Evolutionary conservation across 2,113 vertebrate species (phyloP).

Genomic region (Aspidoscelis tigris): DNA sequence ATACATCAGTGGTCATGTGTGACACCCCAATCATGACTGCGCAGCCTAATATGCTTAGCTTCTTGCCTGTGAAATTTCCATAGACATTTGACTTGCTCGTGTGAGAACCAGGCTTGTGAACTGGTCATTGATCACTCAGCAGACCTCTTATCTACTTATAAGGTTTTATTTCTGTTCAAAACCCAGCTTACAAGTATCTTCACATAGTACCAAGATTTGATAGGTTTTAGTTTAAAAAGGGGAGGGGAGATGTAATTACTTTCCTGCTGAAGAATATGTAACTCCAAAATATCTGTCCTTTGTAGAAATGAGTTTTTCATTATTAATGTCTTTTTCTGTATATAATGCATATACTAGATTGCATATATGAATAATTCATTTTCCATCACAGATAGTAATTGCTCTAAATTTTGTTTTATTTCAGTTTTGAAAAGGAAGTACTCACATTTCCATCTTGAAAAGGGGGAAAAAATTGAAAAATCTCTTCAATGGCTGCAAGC

Average conservation of each 20-base stretch:
- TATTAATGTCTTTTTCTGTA: slow-evolving; percentile 30
- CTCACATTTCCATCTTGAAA: slow-evolving; percentile 4
- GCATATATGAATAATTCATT: not conserved
- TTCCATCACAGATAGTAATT: slow-evolving; percentile 31
- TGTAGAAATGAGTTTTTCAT: slow-evolving; percentile 43
- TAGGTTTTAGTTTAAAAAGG: not conserved
- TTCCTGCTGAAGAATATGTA: slow-evolving; percentile 15
- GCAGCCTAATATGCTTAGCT: no score
- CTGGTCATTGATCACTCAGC: no score
- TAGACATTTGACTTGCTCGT: no score
- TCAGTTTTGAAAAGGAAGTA: slow-evolving; percentile 41
- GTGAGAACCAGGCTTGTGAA: no score
- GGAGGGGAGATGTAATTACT: slow-evolving; percentile 30
- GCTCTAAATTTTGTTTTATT: slow-evolving; percentile 30
- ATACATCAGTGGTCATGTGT: no score
- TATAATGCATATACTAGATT: slow-evolving; percentile 36
- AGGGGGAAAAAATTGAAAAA: not conserved
- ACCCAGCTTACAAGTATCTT: not conserved
- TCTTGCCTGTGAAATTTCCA: no score
- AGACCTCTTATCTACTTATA: no score
- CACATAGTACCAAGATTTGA: not conserved
- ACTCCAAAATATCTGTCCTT: slow-evolving; percentile 7
- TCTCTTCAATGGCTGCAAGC: not conserved
- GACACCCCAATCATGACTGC: no score
- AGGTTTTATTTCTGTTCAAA: slow-evolving; percentile 6